Percentiles rank a stretch among this genome's conserved stretches.
phyloP scores from a whole-genome alignment of 2,113 vertebrate genomes.

The Rhombomys opimus region DNA sequence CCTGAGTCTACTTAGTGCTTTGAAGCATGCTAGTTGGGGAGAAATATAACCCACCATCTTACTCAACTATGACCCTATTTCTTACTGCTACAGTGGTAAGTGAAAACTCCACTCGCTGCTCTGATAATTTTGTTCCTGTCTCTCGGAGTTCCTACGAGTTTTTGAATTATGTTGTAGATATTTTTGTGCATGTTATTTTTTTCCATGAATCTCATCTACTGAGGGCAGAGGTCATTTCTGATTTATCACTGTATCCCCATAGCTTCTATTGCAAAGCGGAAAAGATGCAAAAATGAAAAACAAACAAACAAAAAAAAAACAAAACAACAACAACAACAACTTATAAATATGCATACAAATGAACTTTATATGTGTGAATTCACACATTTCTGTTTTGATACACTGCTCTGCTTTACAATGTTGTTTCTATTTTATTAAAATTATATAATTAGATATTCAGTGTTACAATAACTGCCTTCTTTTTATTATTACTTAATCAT shows the following conservation, averaged over 20 bases:
- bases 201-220: not conserved
- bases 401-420: slow-evolving; percentile 25
- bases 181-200: not conserved
- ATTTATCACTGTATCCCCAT: not conserved
- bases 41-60: not conserved
- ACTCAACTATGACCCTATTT: not conserved
- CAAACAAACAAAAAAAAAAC: no score
- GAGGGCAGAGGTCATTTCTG: slow-evolving; percentile 37
- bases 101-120: not conserved
- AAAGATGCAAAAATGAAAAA: not conserved
- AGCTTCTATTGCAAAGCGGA: not conserved
- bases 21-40: no score
- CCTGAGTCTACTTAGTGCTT: not conserved
- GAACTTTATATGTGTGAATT: slow-evolving; percentile 24
- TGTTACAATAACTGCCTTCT: not conserved
- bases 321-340: no score
- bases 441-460: slow-evolving; percentile 26
- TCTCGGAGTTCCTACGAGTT: not conserved
- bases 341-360: slow-evolving; percentile 48
- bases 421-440: slow-evolving; percentile 46
- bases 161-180: not conserved
- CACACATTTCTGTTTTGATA: slow-evolving; percentile 10
- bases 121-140: not conserved
- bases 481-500: slow-evolving; percentile 29
- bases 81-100: not conserved